Conservation (phyloP, 2,888 invertebrate species). For the Chesias legatella region DNA sequence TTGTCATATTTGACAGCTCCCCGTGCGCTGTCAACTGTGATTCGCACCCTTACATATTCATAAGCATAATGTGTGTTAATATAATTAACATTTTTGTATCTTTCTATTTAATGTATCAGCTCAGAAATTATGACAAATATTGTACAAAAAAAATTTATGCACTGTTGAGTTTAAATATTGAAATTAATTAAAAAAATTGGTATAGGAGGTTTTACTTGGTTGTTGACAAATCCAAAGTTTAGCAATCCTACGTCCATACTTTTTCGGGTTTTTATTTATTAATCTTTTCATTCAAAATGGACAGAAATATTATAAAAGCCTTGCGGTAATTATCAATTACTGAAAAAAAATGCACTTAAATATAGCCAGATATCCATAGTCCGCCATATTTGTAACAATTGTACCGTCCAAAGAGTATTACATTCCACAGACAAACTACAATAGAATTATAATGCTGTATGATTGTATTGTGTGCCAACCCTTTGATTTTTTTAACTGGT, state of each 20-base stretch:
- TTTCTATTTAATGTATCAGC: slow-evolving; percentile 19
- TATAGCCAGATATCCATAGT: slow-evolving; percentile 17
- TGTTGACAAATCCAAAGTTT: no score
- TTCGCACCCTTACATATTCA: slow-evolving; percentile 63
- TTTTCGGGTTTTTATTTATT: no score
- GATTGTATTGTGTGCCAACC: slow-evolving; percentile 37
- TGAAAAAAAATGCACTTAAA: slow-evolving; percentile 6
- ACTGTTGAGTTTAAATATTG: no score
- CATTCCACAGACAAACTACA: slow-evolving; percentile 33
- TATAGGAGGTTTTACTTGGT: no score
- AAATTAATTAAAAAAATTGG: slow-evolving; percentile 1
- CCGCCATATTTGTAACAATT: slow-evolving; percentile 37
- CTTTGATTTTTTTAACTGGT: slow-evolving; percentile 41
- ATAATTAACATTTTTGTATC: slow-evolving; percentile 29
- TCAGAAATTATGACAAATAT: not conserved
- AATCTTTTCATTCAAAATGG: no score
- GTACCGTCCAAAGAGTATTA: slow-evolving; percentile 33
- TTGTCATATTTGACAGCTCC: slow-evolving; percentile 73
- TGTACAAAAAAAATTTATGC: no score
- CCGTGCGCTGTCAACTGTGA: slow-evolving; percentile 60
- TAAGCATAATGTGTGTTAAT: slow-evolving; percentile 23
- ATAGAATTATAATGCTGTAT: slow-evolving; percentile 35
- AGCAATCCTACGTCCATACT: no score
- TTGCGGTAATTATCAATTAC: no score
- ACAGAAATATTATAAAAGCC: no score